Evolutionary conservation across 1,140 invertebrate species (phyloP).

Genomic region (Philaenus spumarius): DNA sequence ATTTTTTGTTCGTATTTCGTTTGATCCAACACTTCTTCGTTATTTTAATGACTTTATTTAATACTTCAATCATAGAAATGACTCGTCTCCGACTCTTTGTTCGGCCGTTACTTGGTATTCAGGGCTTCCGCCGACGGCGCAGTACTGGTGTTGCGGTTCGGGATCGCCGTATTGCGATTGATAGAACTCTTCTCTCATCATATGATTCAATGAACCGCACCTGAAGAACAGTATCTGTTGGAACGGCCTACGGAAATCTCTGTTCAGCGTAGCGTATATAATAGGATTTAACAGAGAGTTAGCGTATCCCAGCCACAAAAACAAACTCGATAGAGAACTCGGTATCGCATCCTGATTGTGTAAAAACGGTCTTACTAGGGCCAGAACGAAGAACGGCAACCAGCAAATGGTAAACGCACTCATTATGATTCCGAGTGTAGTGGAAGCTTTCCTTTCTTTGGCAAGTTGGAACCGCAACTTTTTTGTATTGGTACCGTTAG

Average conservation of each 20-base stretch:
- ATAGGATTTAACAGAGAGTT: constrained; percentile 90
- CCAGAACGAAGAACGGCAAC: constrained; percentile 94
- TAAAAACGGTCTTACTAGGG: constrained; percentile 77
- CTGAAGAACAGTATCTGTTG: constrained; percentile 75
- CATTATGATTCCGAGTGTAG: constrained; percentile 96
- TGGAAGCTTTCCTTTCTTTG: constrained; percentile 90
- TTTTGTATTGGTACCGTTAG: constrained; percentile 44
- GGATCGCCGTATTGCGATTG: constrained; percentile 85
- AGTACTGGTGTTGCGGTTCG: constrained; percentile 19
- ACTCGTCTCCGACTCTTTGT: background rate
- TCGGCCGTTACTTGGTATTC: constrained; percentile 16
- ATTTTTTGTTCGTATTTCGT: too few relatives aligned
- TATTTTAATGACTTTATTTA: too few relatives aligned
- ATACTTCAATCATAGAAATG: too few relatives aligned
- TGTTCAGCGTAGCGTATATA: constrained; percentile 86
- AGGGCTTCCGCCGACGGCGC: constrained; percentile 7
- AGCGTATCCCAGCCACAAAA: constrained; percentile 89
- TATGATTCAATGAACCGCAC: constrained; percentile 79
- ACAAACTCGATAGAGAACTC: constrained; percentile 48
- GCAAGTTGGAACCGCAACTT: constrained; percentile 72
- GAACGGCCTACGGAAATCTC: constrained; percentile 90
- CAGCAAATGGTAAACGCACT: constrained; percentile 95
- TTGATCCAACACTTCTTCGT: too few relatives aligned
- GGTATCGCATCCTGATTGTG: constrained; percentile 53
- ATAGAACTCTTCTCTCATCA: constrained; percentile 89